Percentiles rank a stretch among this genome's conserved stretches.
These are phyloP conservation scores for Drosophila novamexicana DNA, from an alignment of 1,140 invertebrate species.

Conservation along the genomic window DNA sequence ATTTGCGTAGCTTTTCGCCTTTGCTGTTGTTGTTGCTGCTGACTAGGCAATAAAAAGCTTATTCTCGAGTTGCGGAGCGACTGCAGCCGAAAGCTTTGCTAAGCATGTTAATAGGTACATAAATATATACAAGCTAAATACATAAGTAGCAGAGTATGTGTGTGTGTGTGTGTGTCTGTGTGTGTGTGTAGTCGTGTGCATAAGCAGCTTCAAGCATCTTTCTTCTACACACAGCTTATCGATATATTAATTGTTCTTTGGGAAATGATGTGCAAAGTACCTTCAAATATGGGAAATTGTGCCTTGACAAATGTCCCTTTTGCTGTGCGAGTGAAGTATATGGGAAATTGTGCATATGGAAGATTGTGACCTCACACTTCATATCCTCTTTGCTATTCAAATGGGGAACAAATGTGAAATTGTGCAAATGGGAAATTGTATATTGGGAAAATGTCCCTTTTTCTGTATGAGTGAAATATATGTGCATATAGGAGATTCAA, in stretches of 20 bases:
- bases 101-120: constrained; percentile 14
- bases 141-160: not conserved
- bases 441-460: not conserved
- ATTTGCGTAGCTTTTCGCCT: constrained; percentile 53
- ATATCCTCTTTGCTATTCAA: too few species aligned
- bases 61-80: constrained; percentile 19
- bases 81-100: constrained; percentile 42
- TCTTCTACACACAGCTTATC: not conserved
- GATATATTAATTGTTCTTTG: not conserved
- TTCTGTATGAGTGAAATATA: too few species aligned
- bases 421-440: too few species aligned
- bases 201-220: constrained; percentile 6
- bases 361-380: too few species aligned
- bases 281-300: too few species aligned
- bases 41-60: constrained; percentile 37
- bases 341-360: too few species aligned
- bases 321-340: too few species aligned
- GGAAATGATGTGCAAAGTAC: too few species aligned
- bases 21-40: not conserved
- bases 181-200: not conserved
- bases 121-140: constrained; percentile 2
- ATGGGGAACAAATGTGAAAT: too few species aligned
- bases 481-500: too few species aligned
- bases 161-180: not conserved
- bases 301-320: too few species aligned